phyloP scores from a whole-genome alignment of 2,888 invertebrate genomes.

The Hirtodrosophila alboralis region DNA sequence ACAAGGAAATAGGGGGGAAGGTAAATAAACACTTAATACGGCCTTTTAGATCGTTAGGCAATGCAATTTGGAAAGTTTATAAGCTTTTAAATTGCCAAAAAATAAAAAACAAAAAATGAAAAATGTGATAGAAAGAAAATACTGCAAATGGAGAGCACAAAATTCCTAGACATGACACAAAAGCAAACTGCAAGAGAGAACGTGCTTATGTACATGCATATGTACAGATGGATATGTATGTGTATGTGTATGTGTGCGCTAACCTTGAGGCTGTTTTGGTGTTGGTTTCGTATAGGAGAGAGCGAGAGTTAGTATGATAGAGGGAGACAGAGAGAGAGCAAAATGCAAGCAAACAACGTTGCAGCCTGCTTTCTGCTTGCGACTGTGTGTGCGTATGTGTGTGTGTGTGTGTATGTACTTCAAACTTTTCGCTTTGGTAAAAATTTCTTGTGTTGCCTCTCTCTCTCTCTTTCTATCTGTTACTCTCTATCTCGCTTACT shows the following conservation, averaged over 20 bases:
- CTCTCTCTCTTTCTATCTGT: conserved; percentile 15
- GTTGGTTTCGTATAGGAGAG: too few species aligned
- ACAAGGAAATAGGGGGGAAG: not conserved
- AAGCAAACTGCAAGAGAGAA: conserved; percentile 9
- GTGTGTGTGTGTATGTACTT: conserved; percentile 34
- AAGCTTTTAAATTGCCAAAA: conserved; percentile 46
- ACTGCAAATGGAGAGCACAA: conserved; percentile 21
- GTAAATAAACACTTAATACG: conserved; percentile 1
- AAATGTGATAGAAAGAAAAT: too few species aligned
- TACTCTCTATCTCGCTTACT: conserved; percentile 13
- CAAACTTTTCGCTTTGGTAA: conserved; percentile 62
- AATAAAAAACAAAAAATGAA: conserved; percentile 15
- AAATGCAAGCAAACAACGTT: conserved; percentile 46
- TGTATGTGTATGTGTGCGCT: conserved; percentile 39
- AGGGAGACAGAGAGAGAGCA: conserved; percentile 16
- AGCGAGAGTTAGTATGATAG: conserved; percentile 4
- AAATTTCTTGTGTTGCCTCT: conserved; percentile 46
- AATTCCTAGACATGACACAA: conserved; percentile 3
- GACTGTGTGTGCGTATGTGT: conserved; percentile 7
- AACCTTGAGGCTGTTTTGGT: conserved; percentile 67
- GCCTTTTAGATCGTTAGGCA: conserved; percentile 8
- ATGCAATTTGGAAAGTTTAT: conserved; percentile 54
- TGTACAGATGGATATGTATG: conserved; percentile 1
- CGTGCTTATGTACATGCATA: conserved; percentile 1
- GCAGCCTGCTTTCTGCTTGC: conserved; percentile 29